Conservation (phyloP, 2,797 vertebrate species). For the Sciurus carolinensis region DNA sequence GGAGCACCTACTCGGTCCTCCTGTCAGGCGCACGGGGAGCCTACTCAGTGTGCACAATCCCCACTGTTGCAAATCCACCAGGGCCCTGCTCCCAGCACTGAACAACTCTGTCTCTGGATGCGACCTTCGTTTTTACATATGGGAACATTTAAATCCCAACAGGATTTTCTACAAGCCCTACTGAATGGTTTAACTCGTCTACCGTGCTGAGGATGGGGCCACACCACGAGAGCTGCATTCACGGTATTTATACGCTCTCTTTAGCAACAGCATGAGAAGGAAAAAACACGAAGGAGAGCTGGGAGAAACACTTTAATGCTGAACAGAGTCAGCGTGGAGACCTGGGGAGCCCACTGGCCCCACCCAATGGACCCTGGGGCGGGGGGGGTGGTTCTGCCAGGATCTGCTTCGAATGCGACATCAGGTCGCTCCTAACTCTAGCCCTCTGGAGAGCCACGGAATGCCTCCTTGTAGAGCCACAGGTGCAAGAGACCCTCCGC, state of each 20-base stretch:
- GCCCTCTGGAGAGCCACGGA: background rate
- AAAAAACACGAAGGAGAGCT: background rate
- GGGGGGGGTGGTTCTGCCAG: no score
- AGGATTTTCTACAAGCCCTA: background rate
- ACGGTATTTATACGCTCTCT: background rate
- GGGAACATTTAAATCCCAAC: no score
- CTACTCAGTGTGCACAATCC: background rate
- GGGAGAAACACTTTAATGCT: background rate
- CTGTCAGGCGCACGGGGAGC: background rate
- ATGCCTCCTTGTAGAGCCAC: background rate
- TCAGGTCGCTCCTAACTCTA: background rate
- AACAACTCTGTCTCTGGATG: background rate
- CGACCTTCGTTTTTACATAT: background rate
- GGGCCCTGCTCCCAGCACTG: no score
- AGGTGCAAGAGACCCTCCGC: background rate
- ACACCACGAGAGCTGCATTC: background rate
- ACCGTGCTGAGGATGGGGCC: background rate
- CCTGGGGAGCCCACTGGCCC: background rate
- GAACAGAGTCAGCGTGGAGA: background rate
- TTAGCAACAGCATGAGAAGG: background rate
- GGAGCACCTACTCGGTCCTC: no score
- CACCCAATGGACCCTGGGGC: fast-evolving
- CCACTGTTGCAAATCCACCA: background rate
- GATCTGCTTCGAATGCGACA: background rate
- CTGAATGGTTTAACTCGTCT: background rate